phyloP scores from a whole-genome alignment of 2,797 vertebrate genomes.

The Carcharodon carcharias region DNA sequence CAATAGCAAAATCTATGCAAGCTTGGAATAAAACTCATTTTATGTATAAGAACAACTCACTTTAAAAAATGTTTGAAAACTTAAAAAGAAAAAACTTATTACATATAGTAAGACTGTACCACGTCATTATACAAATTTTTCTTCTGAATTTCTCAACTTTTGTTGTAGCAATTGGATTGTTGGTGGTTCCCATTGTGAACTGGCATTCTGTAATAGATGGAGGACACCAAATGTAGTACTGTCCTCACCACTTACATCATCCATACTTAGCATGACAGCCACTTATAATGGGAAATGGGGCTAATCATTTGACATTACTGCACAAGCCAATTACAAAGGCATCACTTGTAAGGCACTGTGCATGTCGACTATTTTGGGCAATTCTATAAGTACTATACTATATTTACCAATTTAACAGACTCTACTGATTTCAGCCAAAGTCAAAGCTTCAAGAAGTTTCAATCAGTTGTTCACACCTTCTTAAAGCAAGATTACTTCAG shows the following conservation, averaged over 20 bases:
- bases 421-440: neutral
- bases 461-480: neutral
- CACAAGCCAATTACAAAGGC: neutral
- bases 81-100: neutral
- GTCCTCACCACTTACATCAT: neutral
- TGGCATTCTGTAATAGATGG: neutral
- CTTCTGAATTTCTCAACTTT: neutral
- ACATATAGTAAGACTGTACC: neutral
- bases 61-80: neutral
- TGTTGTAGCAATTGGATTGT: neutral
- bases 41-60: neutral
- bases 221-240: neutral
- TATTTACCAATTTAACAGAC: neutral
- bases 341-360: neutral
- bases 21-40: neutral
- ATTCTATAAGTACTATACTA: neutral
- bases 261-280: neutral
- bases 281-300: neutral
- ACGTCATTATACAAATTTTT: neutral
- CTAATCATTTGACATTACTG: neutral
- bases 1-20: neutral
- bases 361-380: neutral
- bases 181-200: neutral
- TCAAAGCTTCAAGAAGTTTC: neutral
- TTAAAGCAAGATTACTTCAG: neutral